Percentiles rank a stretch among this genome's conserved stretches.
Evolutionary conservation across 1,140 invertebrate species (phyloP).

Genomic region (Sinonovacula constricta): DNA sequence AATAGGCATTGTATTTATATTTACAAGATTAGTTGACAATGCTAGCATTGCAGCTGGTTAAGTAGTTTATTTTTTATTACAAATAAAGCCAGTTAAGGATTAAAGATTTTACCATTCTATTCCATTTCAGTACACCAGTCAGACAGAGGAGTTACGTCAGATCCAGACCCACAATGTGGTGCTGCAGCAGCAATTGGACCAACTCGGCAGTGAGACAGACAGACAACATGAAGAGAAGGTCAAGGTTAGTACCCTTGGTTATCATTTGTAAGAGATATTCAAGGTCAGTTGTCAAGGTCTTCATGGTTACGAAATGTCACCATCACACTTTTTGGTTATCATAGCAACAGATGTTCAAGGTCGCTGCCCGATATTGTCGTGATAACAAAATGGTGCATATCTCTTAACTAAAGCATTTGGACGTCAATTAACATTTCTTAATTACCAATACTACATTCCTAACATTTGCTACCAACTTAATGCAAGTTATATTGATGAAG

Average conservation of each 20-base stretch:
- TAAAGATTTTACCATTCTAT: not conserved
- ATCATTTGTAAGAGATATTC: not conserved
- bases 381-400: not conserved
- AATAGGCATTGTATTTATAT: too few species aligned
- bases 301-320: not conserved
- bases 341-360: not conserved
- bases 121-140: slow-evolving; percentile 23
- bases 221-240: slow-evolving; percentile 1
- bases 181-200: slow-evolving; percentile 32
- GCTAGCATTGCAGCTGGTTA: too few species aligned
- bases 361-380: not conserved
- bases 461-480: too few species aligned
- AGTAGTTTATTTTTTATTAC: too few species aligned
- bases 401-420: too few species aligned
- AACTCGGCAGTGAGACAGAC: slow-evolving; percentile 3
- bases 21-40: too few species aligned
- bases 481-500: too few species aligned
- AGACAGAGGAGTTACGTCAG: slow-evolving; percentile 28
- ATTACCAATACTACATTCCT: too few species aligned
- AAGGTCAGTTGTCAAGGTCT: slow-evolving; percentile 5
- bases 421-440: too few species aligned
- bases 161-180: not conserved
- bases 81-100: not conserved
- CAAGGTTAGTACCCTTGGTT: not conserved
- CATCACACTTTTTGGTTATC: too few species aligned